These are phyloP conservation scores for Nasonia oneida DNA, from an alignment of 2,888 invertebrate genomes.

Conservation along the genomic window DNA sequence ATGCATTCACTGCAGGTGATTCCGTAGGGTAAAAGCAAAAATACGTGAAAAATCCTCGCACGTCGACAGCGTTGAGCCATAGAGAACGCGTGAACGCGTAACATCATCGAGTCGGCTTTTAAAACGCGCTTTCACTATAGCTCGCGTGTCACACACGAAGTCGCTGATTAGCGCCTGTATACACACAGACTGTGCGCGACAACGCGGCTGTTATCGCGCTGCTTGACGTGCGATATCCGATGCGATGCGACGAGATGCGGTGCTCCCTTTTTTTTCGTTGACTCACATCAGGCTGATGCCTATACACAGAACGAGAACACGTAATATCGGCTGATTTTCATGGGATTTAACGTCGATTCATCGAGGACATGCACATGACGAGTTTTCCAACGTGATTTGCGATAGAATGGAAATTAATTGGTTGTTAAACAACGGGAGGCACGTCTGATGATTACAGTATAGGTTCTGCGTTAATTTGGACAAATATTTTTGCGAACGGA, in stretches of 20 bases:
- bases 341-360: not conserved
- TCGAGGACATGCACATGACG: not conserved
- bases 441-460: not conserved
- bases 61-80: not conserved
- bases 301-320: not conserved
- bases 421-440: not conserved
- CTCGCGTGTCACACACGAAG: not conserved
- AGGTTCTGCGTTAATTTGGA: not conserved
- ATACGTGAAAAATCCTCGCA: not conserved
- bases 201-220: constrained; percentile 1
- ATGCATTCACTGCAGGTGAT: not conserved
- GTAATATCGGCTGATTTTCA: not conserved
- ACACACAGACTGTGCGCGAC: not conserved
- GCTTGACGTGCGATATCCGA: not conserved
- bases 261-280: not conserved
- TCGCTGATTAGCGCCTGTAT: constrained; percentile 1
- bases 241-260: not conserved
- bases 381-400: not conserved
- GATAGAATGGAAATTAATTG: not conserved
- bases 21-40: not conserved
- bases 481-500: not conserved
- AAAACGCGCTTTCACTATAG: not conserved
- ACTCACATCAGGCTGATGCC: not conserved
- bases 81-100: not conserved
- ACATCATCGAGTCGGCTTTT: not conserved